Base-by-base conservation (phyloP, 2,113 vertebrate species). In the Echinops telfairi region DNA sequence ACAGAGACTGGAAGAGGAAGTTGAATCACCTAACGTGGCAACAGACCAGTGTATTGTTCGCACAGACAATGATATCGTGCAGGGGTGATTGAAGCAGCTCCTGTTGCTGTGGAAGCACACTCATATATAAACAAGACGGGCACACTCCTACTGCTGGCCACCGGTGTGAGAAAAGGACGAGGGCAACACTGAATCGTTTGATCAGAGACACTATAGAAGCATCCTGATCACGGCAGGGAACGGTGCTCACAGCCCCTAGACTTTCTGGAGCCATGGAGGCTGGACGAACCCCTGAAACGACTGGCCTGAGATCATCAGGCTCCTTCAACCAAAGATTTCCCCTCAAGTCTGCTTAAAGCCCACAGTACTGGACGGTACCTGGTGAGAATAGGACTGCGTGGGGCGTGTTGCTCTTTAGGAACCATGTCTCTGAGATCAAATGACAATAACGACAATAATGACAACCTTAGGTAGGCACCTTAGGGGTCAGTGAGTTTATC, bases 71-170 rank as follows among this genome's bases (percentile, higher is more conserved):
- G 47, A 20, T 17, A 7, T 12, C 0, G 0, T 14, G 58, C 57
- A 9, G 31, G 40, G 23, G 36, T 3, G 64, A 6, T n/a, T 12
- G 2, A 4, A 25, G 22, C 2, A 0, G 1, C 10, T 43, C 71
- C 38, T 19, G 16, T 58, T 22, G 23, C 64, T 6, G 0, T 0
- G 40, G n/a, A 58, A 83, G 31, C 36, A 20, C 25, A 9, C 79
- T 20, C 11, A 23, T 22, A 8, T 0, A 12, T 19, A 6, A 15
- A 60, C 20, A 70, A 91, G 79, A 64, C 6, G 14, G 16, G 40
- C 1, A 1, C 0, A 16, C 22, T 33, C 66, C 0, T 0, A 25
- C 0, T 3, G 57, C 75, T 43, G 20, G 1, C 31, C 17, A 40
- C 62, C 33, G 8, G 25, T 15, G n/a, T 29, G 25, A 75, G 85